Evolutionary conservation across 2,888 invertebrate genomes (phyloP).

Genomic region (Octodonta nipae): DNA sequence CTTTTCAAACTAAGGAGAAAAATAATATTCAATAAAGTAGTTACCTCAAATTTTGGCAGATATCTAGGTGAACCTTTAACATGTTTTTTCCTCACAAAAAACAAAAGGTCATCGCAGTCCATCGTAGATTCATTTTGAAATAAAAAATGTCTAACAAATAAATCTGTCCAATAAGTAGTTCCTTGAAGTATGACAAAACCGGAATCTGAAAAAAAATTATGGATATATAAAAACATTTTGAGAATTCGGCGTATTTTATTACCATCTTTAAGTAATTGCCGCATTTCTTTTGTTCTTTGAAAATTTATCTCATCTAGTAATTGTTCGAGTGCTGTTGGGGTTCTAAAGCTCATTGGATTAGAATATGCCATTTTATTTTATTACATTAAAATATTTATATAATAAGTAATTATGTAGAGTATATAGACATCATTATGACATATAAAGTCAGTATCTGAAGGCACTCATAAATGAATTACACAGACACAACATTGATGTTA

Average conservation of each 20-base stretch:
- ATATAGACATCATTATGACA: too few relatives aligned
- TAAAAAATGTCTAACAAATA: conserved; percentile 86
- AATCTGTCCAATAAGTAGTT: conserved; percentile 89
- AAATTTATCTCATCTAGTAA: conserved; percentile 83
- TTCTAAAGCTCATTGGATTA: conserved; percentile 30
- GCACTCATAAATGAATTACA: too few relatives aligned
- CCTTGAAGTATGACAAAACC: conserved; percentile 87
- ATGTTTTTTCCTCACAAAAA: conserved; percentile 88
- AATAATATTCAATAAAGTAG: too few relatives aligned
- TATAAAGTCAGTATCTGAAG: too few relatives aligned
- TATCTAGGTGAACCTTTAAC: conserved; percentile 76
- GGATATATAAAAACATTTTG: not conserved
- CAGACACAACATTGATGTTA: too few relatives aligned
- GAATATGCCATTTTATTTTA: conserved; percentile 36
- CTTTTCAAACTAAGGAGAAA: too few relatives aligned
- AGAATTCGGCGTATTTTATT: too few relatives aligned
- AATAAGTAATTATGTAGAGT: too few relatives aligned
- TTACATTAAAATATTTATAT: too few relatives aligned
- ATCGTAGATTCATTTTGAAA: conserved; percentile 80
- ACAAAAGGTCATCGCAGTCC: conserved; percentile 86
- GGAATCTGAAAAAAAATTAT: conserved; percentile 48
- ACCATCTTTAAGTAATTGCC: conserved; percentile 81
- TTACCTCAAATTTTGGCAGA: conserved; percentile 79
- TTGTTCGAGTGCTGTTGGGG: conserved; percentile 67
- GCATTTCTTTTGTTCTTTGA: conserved; percentile 81